These are phyloP conservation scores for Mactra quadrangularis DNA, from an alignment of 1,140 invertebrate genomes.

Conservation along the genomic window DNA sequence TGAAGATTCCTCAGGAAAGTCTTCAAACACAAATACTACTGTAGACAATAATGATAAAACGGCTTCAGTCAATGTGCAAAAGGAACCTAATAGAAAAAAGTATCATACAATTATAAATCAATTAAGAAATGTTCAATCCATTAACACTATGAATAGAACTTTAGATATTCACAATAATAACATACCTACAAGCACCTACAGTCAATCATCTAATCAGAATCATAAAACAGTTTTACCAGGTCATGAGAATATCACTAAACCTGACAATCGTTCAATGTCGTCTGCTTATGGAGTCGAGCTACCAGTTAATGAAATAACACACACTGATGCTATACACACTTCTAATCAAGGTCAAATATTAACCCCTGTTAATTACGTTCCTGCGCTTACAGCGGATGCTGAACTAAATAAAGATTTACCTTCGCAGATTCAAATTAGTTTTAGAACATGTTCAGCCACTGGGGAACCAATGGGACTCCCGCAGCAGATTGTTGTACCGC, in stretches of 20 bases:
- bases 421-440: conserved; percentile 36
- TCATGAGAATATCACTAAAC: too few species aligned
- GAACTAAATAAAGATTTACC: background rate
- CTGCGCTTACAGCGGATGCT: background rate
- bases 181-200: background rate
- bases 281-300: background rate
- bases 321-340: background rate
- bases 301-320: background rate
- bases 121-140: too few species aligned
- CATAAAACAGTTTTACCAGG: too few species aligned
- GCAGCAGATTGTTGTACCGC: background rate
- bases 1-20: too few species aligned
- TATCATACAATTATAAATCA: too few species aligned
- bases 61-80: too few species aligned
- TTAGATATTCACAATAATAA: background rate
- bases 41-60: too few species aligned
- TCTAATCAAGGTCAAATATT: background rate
- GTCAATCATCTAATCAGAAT: too few species aligned
- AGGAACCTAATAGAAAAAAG: too few species aligned
- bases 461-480: background rate
- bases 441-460: background rate
- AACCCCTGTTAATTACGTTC: conserved; percentile 1
- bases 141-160: too few species aligned
- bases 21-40: too few species aligned
- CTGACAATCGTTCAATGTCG: too few species aligned